Evolutionary conservation across 2,113 vertebrate species (phyloP), one percentile per base, ranked within the genome.

Genomic region (Laticauda laticaudata): DNA sequence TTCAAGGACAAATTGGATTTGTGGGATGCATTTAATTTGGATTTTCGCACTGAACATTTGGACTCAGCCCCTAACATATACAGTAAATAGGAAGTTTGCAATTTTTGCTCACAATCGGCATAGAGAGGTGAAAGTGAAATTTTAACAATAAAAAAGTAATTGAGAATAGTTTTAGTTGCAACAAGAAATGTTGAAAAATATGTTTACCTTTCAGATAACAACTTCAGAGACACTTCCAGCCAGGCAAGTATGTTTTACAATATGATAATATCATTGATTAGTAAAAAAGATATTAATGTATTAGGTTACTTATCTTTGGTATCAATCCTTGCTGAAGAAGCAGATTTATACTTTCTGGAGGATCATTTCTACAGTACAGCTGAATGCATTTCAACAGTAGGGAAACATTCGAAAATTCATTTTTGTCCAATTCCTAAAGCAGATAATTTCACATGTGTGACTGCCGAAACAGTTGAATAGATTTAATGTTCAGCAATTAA

Each of bases 361-460:
- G 23, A 26, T 97, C 95, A 21, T 92, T 97, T 91, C 88, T 96
- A 48, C 97, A 94, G 92, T 98, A 97, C 26, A 92, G 86, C 92
- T 98, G 98, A 94, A 98, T 87, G 56, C 98, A 98, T 90, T 97
- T 98, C 95, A 99, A 93, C 91, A 98, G 92, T 29, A 98, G 88
- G 0, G 97, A 97, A 69, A 98, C 95, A 39, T 96, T 95, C 75
- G 81, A 91, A 26, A 98, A 98, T 39, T 98, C 96, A 45, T 98
- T 97, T 96, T 95, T 98, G 94, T 98, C 98, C 95, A 98, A 90
- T 94, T 98, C 98, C 98, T 99, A 59, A 86, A 29, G 43, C 2
- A 39, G 8, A 29, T 3, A 86, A 61, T 53, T 29, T 34, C 5
- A 48, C 34, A 93, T 94, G 34, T 0, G 45, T 48, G 85, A 81